phyloP scores from a whole-genome alignment of 2,888 invertebrate genomes.

The Biston stratarius region DNA sequence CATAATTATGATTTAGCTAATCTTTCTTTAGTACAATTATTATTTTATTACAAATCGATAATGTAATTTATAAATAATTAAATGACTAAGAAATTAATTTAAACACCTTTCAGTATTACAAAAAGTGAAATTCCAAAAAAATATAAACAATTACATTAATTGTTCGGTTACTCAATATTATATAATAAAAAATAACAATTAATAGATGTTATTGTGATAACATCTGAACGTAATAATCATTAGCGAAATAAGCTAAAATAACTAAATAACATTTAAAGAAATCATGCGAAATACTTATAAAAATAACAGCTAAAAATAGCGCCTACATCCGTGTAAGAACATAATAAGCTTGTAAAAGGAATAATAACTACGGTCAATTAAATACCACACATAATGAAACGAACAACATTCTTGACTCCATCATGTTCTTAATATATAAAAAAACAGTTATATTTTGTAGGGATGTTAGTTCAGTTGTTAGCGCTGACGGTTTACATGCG shows the following conservation, averaged over 20 bases:
- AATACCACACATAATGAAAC: background rate
- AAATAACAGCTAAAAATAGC: background rate
- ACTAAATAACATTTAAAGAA: background rate
- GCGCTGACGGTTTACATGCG: too few species aligned
- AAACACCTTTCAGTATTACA: background rate
- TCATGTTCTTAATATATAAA: background rate
- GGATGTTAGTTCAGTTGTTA: too few species aligned
- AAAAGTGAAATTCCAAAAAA: background rate
- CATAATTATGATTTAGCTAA: too few species aligned
- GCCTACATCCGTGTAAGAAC: background rate
- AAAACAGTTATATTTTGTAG: too few species aligned
- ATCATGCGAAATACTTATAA: background rate
- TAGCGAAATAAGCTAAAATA: background rate
- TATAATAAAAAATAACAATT: background rate
- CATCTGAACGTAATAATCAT: background rate
- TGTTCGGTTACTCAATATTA: conserved; percentile 12
- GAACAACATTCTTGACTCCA: background rate
- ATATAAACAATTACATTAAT: conserved; percentile 1
- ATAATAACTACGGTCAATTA: background rate
- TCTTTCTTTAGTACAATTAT: too few species aligned
- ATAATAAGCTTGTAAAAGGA: background rate
- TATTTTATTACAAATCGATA: too few species aligned
- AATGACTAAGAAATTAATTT: background rate
- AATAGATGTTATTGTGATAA: background rate
- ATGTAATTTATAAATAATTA: background rate